These are phyloP conservation scores for Fissipunctia ypsillon DNA, from an alignment of 2,888 invertebrate genomes.

Conservation along the genomic window DNA sequence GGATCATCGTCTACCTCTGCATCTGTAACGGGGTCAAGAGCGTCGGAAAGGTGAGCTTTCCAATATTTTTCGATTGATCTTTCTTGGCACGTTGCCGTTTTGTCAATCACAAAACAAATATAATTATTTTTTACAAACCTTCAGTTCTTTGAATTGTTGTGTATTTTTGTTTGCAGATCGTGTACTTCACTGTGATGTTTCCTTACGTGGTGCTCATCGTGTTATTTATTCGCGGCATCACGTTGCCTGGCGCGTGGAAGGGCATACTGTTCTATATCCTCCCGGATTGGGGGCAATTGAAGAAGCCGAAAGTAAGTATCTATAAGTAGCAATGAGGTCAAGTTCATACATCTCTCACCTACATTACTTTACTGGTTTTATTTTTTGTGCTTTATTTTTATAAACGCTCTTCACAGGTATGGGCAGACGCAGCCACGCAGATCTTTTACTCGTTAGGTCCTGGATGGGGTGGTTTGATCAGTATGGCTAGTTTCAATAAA, in stretches of 20 bases:
- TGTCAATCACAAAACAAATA: constrained; percentile 69
- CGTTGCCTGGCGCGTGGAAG: constrained; percentile 94
- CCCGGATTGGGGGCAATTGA: constrained; percentile 94
- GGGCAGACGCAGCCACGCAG: constrained; percentile 98
- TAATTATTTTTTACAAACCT: constrained; percentile 62
- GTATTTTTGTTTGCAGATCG: constrained; percentile 84
- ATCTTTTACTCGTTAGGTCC: constrained; percentile 97
- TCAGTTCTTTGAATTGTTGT: constrained; percentile 47
- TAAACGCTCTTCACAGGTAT: constrained; percentile 90
- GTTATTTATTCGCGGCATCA: constrained; percentile 94
- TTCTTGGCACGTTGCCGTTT: constrained; percentile 76
- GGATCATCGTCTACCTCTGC: constrained; percentile 95
- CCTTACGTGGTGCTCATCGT: constrained; percentile 94
- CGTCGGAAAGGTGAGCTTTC: constrained; percentile 93
- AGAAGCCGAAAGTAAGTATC: constrained; percentile 92
- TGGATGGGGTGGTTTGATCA: constrained; percentile 96
- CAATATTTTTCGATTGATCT: constrained; percentile 57
- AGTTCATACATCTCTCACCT: constrained; percentile 37
- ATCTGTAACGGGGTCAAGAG: constrained; percentile 96
- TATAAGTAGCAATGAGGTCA: constrained; percentile 46
- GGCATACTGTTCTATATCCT: constrained; percentile 94
- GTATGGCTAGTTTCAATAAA: constrained; percentile 96
- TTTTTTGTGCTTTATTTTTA: constrained; percentile 18
- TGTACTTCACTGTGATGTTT: constrained; percentile 97
- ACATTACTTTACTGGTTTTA: constrained; percentile 27